These are phyloP conservation scores for Clarias macrocephalus DNA, from an alignment of 2,113 vertebrate genomes.

Conservation along the genomic window DNA sequence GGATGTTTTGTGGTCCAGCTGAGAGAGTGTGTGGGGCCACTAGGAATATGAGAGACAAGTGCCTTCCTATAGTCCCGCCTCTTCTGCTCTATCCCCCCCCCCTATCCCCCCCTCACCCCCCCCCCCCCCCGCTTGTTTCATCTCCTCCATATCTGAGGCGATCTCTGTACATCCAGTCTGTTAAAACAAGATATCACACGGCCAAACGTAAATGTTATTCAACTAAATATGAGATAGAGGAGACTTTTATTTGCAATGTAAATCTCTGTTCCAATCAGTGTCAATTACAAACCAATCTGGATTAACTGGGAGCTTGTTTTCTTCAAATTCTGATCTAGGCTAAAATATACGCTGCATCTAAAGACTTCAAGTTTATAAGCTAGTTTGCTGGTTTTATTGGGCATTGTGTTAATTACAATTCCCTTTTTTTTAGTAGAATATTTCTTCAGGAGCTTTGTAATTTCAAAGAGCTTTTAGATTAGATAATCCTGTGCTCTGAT, in stretches of 20 bases:
- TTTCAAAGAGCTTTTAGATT: neutral
- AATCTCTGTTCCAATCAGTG: neutral
- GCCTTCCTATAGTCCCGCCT: conserved; percentile 25
- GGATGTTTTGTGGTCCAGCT: conserved; percentile 44
- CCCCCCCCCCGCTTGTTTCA: neutral
- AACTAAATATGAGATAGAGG: neutral
- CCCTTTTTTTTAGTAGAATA: neutral
- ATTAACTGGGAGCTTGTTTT: neutral
- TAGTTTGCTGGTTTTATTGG: neutral
- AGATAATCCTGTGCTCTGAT: neutral
- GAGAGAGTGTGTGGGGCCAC: conserved; percentile 65
- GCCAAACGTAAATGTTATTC: neutral
- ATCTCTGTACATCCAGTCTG: neutral
- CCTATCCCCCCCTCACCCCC: conserved; percentile 11
- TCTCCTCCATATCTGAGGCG: neutral
- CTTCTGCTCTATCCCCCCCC: neutral
- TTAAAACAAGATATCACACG: conserved; percentile 6
- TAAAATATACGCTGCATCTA: neutral
- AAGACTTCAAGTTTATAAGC: neutral
- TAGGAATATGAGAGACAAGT: conserved; percentile 48
- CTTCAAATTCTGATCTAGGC: neutral
- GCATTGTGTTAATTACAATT: neutral
- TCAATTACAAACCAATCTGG: neutral
- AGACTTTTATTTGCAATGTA: neutral
- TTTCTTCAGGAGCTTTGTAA: neutral